Evolutionary conservation across 30 jellyfish, hydroid and myxozoan species (phyloP).

Genomic region (Mastigias papua): DNA sequence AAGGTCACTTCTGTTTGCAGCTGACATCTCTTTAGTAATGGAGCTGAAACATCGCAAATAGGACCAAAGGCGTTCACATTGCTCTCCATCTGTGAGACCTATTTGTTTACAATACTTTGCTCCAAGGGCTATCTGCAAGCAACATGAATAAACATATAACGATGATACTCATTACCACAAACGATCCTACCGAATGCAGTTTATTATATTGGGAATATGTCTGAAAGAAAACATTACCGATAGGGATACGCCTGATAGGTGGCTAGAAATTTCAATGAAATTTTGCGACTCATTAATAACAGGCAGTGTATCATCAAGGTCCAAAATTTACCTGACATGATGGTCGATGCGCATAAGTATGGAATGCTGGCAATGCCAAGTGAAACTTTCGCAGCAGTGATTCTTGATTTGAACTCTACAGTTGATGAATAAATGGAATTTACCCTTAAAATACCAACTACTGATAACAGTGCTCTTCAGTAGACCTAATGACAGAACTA

Average conservation of each 20-base stretch:
- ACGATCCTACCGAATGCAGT: background rate
- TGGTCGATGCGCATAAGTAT: slow-evolving; percentile 13
- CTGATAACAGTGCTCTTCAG: background rate
- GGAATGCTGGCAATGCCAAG: slow-evolving; percentile 12
- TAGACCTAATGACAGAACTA: too few species aligned
- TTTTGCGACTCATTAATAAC: too few species aligned
- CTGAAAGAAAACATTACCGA: background rate
- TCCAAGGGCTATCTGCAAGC: background rate
- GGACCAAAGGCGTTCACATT: slow-evolving; percentile 47
- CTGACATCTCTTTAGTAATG: slow-evolving; percentile 41
- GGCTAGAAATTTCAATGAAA: too few species aligned
- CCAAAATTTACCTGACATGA: slow-evolving; percentile 2
- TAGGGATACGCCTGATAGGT: background rate
- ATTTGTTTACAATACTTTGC: background rate
- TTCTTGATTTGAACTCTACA: background rate
- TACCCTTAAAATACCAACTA: background rate
- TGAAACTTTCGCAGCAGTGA: slow-evolving; percentile 3
- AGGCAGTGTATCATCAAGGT: background rate
- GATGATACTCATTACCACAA: background rate
- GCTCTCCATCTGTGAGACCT: slow-evolving; percentile 35
- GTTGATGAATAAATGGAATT: background rate
- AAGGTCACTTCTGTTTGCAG: slow-evolving; percentile 35
- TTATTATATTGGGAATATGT: background rate
- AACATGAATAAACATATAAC: too few species aligned
- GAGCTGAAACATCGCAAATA: slow-evolving; percentile 37